Evolutionary conservation across 2,888 invertebrate genomes (phyloP), one percentile per base, ranked within the genome.

Genomic region (Oscheius sp.): DNA sequence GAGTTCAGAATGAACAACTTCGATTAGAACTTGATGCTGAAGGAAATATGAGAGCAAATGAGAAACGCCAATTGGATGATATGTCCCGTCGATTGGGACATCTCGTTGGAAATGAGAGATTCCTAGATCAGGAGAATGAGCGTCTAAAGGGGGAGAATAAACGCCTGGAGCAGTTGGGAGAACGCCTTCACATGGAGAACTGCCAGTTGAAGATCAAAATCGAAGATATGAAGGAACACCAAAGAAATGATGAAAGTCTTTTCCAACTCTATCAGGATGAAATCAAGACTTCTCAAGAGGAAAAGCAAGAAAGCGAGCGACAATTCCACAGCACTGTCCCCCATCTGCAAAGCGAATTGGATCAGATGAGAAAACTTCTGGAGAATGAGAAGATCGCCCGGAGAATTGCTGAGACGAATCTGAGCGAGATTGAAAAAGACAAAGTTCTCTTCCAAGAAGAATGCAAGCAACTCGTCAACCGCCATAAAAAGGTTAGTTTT

Each of bases 371-470:
- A 48, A 71, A 66, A 0, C 63, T 75, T 29, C 50, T 75, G 17
- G 77, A 77, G 15, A 75, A 71, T 53, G 77, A 77, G 50, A 68
- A 57, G 39, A 25, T 73, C 23, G 70, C 67, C 15, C 27, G 73
- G 6, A 45, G 61, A 15, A 57, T 70, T 46, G 70, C 57, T 3
- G 96, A 97, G 87, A 95, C 96, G 88, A 93, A 93, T 0, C 92
- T 96, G 0, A 93, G 93, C 29, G 96, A 96, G n/a, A 65, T 75
- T 23, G 96, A 97, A 88, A 96, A 96, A 87, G 96, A 97, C 88
- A 93, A 94, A 88, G 95, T 95, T 0, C 94, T 96, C 91, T 93
- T 80, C 17, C 74, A 77, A 25, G 75, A 74, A 67, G 81, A 81
- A 57, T 73, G 80, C 10, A 73, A 77, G 65, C 77, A 81, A 46